Conservation (phyloP, 2,888 invertebrate species). For the Allygus modestus region DNA sequence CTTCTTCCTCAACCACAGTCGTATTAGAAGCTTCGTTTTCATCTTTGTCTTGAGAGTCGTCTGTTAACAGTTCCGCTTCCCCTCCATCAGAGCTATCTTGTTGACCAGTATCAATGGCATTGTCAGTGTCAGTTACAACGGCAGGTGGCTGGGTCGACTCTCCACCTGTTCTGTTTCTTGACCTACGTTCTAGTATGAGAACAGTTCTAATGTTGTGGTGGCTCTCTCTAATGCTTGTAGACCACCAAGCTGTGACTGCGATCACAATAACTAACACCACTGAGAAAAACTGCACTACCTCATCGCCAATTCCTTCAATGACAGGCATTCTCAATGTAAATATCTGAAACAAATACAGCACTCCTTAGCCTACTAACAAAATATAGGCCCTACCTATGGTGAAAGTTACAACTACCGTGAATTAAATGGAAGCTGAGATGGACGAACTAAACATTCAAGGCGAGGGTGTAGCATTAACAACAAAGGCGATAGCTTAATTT, state of each 20-base stretch:
- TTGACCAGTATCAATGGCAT: conserved; percentile 62
- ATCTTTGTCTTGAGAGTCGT: conserved; percentile 57
- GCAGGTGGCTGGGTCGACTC: conserved; percentile 44
- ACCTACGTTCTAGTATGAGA: conserved; percentile 78
- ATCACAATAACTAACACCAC: conserved; percentile 78
- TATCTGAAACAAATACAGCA: neutral
- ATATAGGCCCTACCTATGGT: too few species aligned
- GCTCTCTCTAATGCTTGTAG: conserved; percentile 85
- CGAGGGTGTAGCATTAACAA: too few species aligned
- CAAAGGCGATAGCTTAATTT: too few species aligned
- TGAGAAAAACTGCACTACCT: conserved; percentile 86
- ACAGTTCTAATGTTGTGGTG: conserved; percentile 84
- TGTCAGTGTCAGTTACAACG: conserved; percentile 33
- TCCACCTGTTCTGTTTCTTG: conserved; percentile 37
- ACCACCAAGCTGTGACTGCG: conserved; percentile 86
- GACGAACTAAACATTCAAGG: too few species aligned
- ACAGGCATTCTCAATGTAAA: conserved; percentile 80
- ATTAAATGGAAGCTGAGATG: too few species aligned
- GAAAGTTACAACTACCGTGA: too few species aligned
- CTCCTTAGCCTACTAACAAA: too few species aligned
- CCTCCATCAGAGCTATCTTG: conserved; percentile 45
- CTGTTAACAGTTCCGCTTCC: conserved; percentile 45
- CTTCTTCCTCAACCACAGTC: conserved; percentile 31
- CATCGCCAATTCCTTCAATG: conserved; percentile 91
- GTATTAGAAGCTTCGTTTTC: conserved; percentile 45